Percentiles rank a stretch among this genome's conserved stretches.
Conservation (phyloP, 64 coral and sea anemone genomes). For the Hydrozoanthus tunicans region DNA sequence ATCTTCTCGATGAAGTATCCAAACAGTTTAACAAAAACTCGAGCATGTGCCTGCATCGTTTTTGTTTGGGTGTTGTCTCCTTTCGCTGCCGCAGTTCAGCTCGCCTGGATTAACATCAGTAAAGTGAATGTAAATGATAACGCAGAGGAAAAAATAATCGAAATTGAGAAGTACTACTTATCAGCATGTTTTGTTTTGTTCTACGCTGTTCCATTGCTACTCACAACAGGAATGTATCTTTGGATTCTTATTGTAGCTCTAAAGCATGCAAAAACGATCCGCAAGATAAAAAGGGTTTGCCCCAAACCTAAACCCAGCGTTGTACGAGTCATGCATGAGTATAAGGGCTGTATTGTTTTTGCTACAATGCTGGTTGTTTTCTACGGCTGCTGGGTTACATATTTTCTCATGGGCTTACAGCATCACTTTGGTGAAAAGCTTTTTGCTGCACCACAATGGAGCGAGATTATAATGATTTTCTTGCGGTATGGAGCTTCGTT, state of each 20-base stretch:
- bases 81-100: neutral
- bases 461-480: slow-evolving; percentile 5
- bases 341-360: slow-evolving; percentile 25
- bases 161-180: slow-evolving; percentile 24
- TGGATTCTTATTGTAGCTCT: neutral
- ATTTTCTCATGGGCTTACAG: slow-evolving; percentile 36
- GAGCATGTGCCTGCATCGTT: neutral
- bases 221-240: slow-evolving; percentile 12
- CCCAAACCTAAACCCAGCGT: neutral
- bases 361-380: slow-evolving; percentile 36
- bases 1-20: slow-evolving; percentile 33
- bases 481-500: slow-evolving; percentile 21
- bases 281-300: neutral
- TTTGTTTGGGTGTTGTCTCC: slow-evolving; percentile 14
- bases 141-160: neutral
- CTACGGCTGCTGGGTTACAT: slow-evolving; percentile 16
- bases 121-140: neutral
- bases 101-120: slow-evolving; percentile 2
- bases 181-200: slow-evolving; percentile 1
- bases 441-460: slow-evolving; percentile 1
- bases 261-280: neutral
- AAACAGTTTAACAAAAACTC: neutral
- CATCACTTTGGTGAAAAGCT: slow-evolving; percentile 25
- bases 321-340: neutral
- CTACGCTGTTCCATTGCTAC: slow-evolving; percentile 15